Evolutionary conservation across 2,888 invertebrate species (phyloP), one percentile per base, ranked within the genome.

Genomic region (Thecophora atra): DNA sequence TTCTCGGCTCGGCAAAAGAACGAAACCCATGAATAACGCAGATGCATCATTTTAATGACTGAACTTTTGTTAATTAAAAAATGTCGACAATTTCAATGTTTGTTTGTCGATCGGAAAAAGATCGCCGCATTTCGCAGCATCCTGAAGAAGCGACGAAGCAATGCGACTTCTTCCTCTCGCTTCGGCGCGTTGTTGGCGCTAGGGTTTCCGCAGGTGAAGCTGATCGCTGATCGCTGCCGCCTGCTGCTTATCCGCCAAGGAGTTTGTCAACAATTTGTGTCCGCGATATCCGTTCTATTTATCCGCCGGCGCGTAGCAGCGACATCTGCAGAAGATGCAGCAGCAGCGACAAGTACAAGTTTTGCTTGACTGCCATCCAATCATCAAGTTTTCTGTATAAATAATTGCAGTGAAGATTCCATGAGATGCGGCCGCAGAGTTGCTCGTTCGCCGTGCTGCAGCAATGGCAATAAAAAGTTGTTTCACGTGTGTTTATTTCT

Each of bases 311-410:
- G 17, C 42, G 15, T 54, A 44, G n/a, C 65, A 65, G 21, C 52
- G n/a, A 28, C 67, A 28, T 37, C 15, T 26, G 3, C 21, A 54
- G 13, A n/a, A 68, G n/a, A 26, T 37, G 13, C 30, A 68, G 17
- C 37, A 51, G 19, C 47, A 64, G 17, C 64, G 51, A 17, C 66
- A 66, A 21, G 19, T 24, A 63, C 63, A 21, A 63, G 52, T 63
- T 63, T n/a, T 42, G 19, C 26, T 51, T 58, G 58, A 24, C 58
- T 28, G 19, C 64, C 71, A 65, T 42, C 71, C 71, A 64, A 71
- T 71, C 71, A 65, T 71, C 71, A 65, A 70, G 62, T 70, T 63
- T 70, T 70, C 70, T 30, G 70, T 52, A 63, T 70, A 70, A 70
- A 70, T 70, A 70, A 70, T 70, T 70, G 70, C 62, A 47, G 62